Evolutionary conservation across 2,888 invertebrate species (phyloP).

Genomic region (Thecocarcelia acutangulata): DNA sequence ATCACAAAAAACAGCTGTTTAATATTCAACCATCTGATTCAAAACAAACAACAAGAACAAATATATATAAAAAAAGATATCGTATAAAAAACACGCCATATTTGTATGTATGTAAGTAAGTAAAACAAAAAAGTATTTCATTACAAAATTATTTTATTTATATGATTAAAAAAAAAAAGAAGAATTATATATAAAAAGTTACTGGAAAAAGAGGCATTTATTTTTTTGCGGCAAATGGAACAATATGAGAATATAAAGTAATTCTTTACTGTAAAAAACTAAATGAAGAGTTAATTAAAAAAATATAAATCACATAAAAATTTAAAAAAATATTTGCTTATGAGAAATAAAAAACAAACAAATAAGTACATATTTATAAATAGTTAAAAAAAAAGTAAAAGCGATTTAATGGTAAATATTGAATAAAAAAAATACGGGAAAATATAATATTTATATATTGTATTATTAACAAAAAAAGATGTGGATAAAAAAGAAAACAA

Average conservation of each 20-base stretch:
- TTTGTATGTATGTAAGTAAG: slow-evolving; percentile 39
- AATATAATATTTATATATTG: background rate
- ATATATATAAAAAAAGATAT: background rate
- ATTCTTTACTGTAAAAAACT: slow-evolving; percentile 29
- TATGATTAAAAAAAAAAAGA: background rate
- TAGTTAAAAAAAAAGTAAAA: slow-evolving; percentile 9
- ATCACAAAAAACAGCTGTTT: background rate
- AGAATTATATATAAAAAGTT: slow-evolving; percentile 8
- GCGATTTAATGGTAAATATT: slow-evolving; percentile 17
- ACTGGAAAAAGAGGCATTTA: background rate
- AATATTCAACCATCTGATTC: slow-evolving; percentile 2
- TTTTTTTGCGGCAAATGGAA: slow-evolving; percentile 18
- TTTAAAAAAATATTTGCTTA: slow-evolving; percentile 16
- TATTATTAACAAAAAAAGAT: slow-evolving; percentile 14
- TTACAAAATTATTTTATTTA: slow-evolving; percentile 3
- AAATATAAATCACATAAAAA: slow-evolving; percentile 9
- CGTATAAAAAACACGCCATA: slow-evolving; percentile 26
- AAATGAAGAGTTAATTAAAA: slow-evolving; percentile 16
- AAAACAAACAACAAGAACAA: background rate
- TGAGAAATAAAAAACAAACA: background rate
- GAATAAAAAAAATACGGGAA: slow-evolving; percentile 3
- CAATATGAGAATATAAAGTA: slow-evolving; percentile 10
- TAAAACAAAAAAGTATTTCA: slow-evolving; percentile 27
- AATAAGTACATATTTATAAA: background rate
- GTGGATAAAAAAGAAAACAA: slow-evolving; percentile 6